Conservation (phyloP, 2,113 vertebrate genomes). For the Microcebus jonahi region DNA sequence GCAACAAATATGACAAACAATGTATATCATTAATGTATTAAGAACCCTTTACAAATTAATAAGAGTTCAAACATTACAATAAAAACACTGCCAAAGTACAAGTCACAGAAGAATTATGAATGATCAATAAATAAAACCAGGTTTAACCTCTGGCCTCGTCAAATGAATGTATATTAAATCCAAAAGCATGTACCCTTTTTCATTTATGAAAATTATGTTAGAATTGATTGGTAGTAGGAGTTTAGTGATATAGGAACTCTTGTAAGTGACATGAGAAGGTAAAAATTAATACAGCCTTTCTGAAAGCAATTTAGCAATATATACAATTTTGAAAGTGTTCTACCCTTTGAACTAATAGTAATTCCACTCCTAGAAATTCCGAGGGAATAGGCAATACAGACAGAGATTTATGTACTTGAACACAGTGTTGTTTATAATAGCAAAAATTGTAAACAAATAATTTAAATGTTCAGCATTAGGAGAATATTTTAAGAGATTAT, state of each 20-base stretch:
- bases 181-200: background rate
- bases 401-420: background rate
- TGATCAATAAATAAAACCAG: background rate
- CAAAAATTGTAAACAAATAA: constrained; percentile 32
- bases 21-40: background rate
- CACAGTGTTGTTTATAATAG: background rate
- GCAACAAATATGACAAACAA: background rate
- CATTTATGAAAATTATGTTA: background rate
- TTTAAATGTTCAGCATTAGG: background rate
- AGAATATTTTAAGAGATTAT: background rate
- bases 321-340: background rate
- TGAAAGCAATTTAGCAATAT: background rate
- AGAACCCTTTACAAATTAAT: background rate
- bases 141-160: background rate
- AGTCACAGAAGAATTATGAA: background rate
- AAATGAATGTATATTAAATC: background rate
- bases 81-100: background rate
- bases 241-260: background rate
- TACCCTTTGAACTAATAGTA: background rate
- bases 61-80: background rate
- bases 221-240: background rate
- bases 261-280: background rate
- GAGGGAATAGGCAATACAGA: background rate
- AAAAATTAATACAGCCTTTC: background rate
- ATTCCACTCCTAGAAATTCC: background rate